phyloP scores from a whole-genome alignment of 2,113 vertebrate species.

The Megatriorchis doriae region DNA sequence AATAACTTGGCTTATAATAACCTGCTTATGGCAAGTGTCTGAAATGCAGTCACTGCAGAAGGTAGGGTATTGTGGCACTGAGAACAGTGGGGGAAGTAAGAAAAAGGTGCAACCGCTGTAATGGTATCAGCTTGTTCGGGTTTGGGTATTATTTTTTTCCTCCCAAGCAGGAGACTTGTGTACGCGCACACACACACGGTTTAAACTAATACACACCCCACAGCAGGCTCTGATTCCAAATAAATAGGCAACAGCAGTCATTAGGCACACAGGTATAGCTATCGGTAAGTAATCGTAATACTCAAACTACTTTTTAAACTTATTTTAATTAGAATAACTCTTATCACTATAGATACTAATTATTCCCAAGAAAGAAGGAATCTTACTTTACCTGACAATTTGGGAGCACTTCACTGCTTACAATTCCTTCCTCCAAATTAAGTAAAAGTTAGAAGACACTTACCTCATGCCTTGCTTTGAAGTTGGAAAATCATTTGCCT shows the following conservation, averaged over 20 bases:
- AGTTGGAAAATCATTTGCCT: not conserved
- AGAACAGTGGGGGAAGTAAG: not conserved
- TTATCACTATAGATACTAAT: not conserved
- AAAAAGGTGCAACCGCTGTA: not conserved
- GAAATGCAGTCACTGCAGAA: not conserved
- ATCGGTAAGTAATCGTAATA: not conserved
- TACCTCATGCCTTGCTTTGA: not conserved
- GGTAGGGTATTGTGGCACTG: not conserved
- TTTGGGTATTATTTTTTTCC: not conserved
- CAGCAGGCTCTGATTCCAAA: not conserved
- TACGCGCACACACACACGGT: not conserved
- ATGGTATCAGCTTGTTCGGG: not conserved
- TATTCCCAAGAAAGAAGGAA: not conserved
- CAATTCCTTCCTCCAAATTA: not conserved
- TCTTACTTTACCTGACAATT: not conserved
- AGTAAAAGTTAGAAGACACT: not conserved
- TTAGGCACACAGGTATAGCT: not conserved
- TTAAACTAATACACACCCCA: not conserved
- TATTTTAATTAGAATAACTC: not conserved
- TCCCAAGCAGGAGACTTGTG: not conserved
- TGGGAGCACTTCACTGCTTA: not conserved
- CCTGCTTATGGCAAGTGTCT: not conserved
- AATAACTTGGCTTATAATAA: not conserved
- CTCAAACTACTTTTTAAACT: not conserved
- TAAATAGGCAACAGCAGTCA: not conserved